phyloP scores from a whole-genome alignment of 2,113 vertebrate genomes.

The Cryptotis parvus region DNA sequence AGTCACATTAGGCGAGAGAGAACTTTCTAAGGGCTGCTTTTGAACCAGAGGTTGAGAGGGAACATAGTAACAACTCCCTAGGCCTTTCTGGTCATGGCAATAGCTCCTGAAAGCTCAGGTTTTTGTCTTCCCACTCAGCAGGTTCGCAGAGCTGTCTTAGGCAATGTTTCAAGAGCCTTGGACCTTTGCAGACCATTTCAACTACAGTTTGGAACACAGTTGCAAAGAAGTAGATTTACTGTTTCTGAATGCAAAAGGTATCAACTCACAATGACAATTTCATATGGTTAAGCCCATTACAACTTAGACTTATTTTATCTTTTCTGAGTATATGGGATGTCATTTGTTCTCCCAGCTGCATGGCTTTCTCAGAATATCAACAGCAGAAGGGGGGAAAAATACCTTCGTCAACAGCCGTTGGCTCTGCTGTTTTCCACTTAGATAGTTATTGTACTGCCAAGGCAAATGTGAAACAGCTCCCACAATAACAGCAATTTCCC shows the following conservation, averaged over 20 bases:
- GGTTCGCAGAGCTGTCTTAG: constrained; percentile 70
- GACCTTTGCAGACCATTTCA: constrained; percentile 81
- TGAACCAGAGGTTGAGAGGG: constrained; percentile 42
- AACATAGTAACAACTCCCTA: not conserved
- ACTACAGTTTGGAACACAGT: constrained; percentile 81
- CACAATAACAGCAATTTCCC: constrained; percentile 87
- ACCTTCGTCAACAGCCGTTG: constrained; percentile 8
- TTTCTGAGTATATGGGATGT: constrained; percentile 84
- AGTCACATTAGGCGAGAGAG: constrained; percentile 60
- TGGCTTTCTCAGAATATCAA: constrained; percentile 86
- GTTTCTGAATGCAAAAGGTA: constrained; percentile 83
- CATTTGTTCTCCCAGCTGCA: constrained; percentile 88
- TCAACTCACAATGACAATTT: constrained; percentile 84
- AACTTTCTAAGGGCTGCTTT: constrained; percentile 69
- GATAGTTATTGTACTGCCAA: constrained; percentile 83
- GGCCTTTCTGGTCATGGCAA: not conserved
- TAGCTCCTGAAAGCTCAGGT: not conserved
- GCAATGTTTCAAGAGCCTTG: constrained; percentile 60
- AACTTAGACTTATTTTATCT: constrained; percentile 88
- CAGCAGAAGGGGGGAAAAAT: constrained; percentile 55
- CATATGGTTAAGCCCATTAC: constrained; percentile 84
- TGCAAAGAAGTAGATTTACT: constrained; percentile 75
- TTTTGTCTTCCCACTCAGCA: constrained; percentile 68
- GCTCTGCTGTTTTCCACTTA: constrained; percentile 85
- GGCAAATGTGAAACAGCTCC: constrained; percentile 86